Percentiles rank a stretch among this genome's conserved stretches.
Conservation (phyloP, 2,797 vertebrate genomes). For the Enteromius argenteus region DNA sequence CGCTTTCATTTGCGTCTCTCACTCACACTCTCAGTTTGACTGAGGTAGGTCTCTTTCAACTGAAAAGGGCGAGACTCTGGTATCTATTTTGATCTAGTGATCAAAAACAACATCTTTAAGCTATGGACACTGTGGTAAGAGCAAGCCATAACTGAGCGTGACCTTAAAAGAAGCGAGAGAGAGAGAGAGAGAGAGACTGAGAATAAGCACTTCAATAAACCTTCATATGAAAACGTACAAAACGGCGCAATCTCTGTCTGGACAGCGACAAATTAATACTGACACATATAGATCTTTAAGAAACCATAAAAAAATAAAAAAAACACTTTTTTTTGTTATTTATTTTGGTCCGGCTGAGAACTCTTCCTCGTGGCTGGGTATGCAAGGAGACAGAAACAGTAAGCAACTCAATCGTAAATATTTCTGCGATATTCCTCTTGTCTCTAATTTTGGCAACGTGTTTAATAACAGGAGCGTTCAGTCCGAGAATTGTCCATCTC, state of each 20-base stretch:
- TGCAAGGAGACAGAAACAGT: slow-evolving; percentile 68
- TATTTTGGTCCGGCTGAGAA: slow-evolving; percentile 78
- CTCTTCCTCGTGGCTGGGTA: slow-evolving; percentile 59
- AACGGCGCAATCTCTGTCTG: slow-evolving; percentile 24
- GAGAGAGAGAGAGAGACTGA: not conserved
- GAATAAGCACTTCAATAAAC: slow-evolving; percentile 65
- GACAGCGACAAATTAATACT: slow-evolving; percentile 75
- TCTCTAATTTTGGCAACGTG: slow-evolving; percentile 76
- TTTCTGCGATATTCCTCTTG: slow-evolving; percentile 64
- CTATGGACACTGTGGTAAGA: slow-evolving; percentile 60
- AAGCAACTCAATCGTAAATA: slow-evolving; percentile 70
- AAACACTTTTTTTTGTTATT: slow-evolving; percentile 69
- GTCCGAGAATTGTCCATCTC: slow-evolving; percentile 60
- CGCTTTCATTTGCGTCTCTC: slow-evolving; percentile 78
- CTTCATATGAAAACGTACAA: slow-evolving; percentile 66
- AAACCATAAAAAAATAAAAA: slow-evolving; percentile 64
- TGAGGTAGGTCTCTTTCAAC: slow-evolving; percentile 66
- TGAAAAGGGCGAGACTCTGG: slow-evolving; percentile 62
- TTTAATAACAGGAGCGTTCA: slow-evolving; percentile 67
- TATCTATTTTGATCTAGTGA: slow-evolving; percentile 72
- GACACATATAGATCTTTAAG: slow-evolving; percentile 73
- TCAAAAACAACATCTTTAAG: slow-evolving; percentile 68
- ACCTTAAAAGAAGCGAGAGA: slow-evolving; percentile 46
- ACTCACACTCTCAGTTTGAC: slow-evolving; percentile 75
- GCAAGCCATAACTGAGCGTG: slow-evolving; percentile 53